Base-by-base conservation (phyloP, 1,140 invertebrate genomes). In the Drosophila parvula region DNA sequence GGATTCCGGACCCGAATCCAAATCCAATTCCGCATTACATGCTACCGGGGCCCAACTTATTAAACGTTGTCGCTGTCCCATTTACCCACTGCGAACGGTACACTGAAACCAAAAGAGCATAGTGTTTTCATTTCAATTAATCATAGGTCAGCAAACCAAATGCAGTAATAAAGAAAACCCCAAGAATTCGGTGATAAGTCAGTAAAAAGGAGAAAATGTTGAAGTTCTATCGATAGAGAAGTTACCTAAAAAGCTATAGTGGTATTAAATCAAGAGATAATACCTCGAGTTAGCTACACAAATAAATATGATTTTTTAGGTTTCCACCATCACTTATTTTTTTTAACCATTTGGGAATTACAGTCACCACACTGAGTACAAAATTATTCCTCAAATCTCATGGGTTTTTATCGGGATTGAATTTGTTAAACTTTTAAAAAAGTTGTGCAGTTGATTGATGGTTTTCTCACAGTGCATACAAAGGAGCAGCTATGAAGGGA, bases 11-110 rank as follows among this genome's bases (percentile, higher is more conserved):
- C 56, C 64, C 58, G 70, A 81, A 78, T 82, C 70, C 79, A 85
- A 85, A 88, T 80, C 83, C 80, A 88, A 88, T 88, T 88, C 83
- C 84, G 77, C 81, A 88, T 89, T 88, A 88, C 83, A 84, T 71
- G 76, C 84, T 78, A 76, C 83, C 77, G 80, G 77, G 84, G 51
- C 51, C 84, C 77, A 88, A 88, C 84, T 88, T 84, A 88, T 88
- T 88, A 89, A 88, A 88, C 80, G 77, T 88, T 88, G 84, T 84
- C 84, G 83, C 84, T 88, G 84, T 80, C 65, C 84, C 84, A 84
- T 83, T 88, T 84, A 81, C 40, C 77, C 62, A 89, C 77, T 86
- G 83, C 83, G 83, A 88, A 83, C 53, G 65, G 50, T 38, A 12
- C 65, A 69, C 65, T 45, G 22, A 10, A 38, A 69, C 43, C 9